Evolutionary conservation across 2,113 vertebrate species (phyloP).

Genomic region (Cynopterus brachyotis): DNA sequence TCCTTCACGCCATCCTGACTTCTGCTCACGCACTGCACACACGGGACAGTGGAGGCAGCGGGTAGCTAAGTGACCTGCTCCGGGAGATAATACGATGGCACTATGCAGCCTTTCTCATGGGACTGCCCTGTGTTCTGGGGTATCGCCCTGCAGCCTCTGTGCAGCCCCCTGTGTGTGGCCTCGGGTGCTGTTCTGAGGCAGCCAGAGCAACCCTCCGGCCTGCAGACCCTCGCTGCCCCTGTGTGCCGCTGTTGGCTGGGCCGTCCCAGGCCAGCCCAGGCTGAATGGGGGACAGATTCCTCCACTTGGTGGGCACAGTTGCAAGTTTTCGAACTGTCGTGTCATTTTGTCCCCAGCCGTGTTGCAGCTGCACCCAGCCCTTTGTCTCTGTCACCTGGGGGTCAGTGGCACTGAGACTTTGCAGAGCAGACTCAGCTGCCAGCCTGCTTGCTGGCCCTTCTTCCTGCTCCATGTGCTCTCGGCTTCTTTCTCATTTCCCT

Average conservation of each 20-base stretch:
- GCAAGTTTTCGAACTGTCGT: not conserved
- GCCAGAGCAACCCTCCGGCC: not conserved
- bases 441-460: not conserved
- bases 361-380: not conserved
- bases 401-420: not conserved
- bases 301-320: not conserved
- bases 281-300: not conserved
- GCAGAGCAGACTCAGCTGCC: not conserved
- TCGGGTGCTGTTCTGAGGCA: not conserved
- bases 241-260: not conserved
- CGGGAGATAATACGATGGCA: not conserved
- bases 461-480: not conserved
- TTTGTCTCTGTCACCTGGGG: not conserved
- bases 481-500: not conserved
- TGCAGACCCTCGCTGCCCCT: not conserved
- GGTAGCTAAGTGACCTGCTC: not conserved
- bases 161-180: not conserved
- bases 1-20: not conserved
- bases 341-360: fast-evolving
- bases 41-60: not conserved
- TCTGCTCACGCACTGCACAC: not conserved
- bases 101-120: fast-evolving
- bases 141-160: not conserved
- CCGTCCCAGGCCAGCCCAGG: not conserved
- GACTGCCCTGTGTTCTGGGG: not conserved